Evolutionary conservation across 2,888 invertebrate species (phyloP).

Genomic region (Chrysomela aeneicollis): DNA sequence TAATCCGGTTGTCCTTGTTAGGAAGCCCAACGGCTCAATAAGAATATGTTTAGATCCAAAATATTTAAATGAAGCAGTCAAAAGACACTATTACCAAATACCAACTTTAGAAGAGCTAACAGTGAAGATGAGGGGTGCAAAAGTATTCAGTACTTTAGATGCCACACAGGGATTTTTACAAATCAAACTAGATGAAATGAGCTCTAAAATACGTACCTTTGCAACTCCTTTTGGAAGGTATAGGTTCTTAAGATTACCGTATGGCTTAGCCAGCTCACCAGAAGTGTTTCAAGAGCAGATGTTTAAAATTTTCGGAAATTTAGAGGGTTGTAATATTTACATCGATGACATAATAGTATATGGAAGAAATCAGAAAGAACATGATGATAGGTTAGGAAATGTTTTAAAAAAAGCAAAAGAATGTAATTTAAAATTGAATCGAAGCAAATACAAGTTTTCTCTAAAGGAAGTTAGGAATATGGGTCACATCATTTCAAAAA

Average conservation of each 20-base stretch:
- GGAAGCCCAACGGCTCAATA: constrained; percentile 25
- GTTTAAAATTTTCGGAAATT: constrained; percentile 41
- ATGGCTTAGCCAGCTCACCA: constrained; percentile 45
- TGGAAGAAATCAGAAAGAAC: constrained; percentile 35
- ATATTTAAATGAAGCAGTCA: constrained; percentile 24
- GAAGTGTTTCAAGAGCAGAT: constrained; percentile 47
- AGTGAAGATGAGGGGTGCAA: not conserved
- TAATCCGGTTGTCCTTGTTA: constrained; percentile 33
- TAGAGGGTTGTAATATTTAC: constrained; percentile 33
- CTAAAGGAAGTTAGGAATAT: constrained; percentile 34
- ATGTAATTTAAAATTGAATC: constrained; percentile 40
- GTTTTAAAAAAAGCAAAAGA: not conserved
- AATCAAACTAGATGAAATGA: constrained; percentile 16
- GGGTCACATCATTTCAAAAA: constrained; percentile 34
- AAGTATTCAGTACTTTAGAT: constrained; percentile 12
- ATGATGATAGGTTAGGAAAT: constrained; percentile 33
- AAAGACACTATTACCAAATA: constrained; percentile 1
- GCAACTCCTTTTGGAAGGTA: constrained; percentile 36
- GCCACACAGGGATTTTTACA: too few relatives aligned
- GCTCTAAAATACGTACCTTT: constrained; percentile 42
- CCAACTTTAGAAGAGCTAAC: not conserved
- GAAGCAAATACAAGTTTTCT: constrained; percentile 33
- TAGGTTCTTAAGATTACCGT: constrained; percentile 46
- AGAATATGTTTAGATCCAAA: constrained; percentile 37
- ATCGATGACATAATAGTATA: constrained; percentile 45